Base-by-base conservation (phyloP, 2,888 invertebrate genomes). In the Tetropium fuscum region DNA sequence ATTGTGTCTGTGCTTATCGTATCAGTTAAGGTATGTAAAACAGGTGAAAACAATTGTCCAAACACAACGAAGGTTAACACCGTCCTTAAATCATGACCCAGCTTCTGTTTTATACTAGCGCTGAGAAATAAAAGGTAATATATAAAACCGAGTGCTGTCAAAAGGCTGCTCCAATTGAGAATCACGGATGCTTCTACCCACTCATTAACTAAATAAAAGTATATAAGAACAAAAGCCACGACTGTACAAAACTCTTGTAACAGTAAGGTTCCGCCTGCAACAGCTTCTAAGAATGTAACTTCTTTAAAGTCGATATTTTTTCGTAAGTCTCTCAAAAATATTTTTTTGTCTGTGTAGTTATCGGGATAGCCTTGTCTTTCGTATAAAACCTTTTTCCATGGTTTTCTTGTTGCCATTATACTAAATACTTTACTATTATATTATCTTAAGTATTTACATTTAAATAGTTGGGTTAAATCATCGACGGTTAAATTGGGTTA, bases 1-100 rank as follows among this genome's bases (percentile, higher is more conserved):
- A 99, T 97, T 0, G 98, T 97, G 77, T 99, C 98, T 0, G 98
- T 98, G 76, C 97, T 97, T 1, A 99, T 94, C 0, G 97, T 96
- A 78, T 96, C 95, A 0, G 99, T 98, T 45, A 99, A 84, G 0
- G 97, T 98, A 79, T 97, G 94, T 22, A 97, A 82, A 11, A 98
- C 87, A 0, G 98, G 98, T 0, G 97, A 95, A 58, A 97, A 85
- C 51, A 95, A 86, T 75, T 93, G 95, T 1, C 96, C 95, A 76
- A 97, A 91, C 0, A 92, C 87, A 1, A 95, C 78, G 74, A 96
- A 96, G 5, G 94, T 90, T 25, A 93, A 75, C 0, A 93, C 87
- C 0, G 93, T 95, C 79, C 92, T 89, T 0, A 92, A 79, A 77
- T 95, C 91, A 69, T 88, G 86, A 1, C 83, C 80, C 7, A 83